Percentiles rank a stretch among this genome's conserved stretches.
Evolutionary conservation across 2,113 vertebrate genomes (phyloP).

Genomic region (Platysteira castanea): DNA sequence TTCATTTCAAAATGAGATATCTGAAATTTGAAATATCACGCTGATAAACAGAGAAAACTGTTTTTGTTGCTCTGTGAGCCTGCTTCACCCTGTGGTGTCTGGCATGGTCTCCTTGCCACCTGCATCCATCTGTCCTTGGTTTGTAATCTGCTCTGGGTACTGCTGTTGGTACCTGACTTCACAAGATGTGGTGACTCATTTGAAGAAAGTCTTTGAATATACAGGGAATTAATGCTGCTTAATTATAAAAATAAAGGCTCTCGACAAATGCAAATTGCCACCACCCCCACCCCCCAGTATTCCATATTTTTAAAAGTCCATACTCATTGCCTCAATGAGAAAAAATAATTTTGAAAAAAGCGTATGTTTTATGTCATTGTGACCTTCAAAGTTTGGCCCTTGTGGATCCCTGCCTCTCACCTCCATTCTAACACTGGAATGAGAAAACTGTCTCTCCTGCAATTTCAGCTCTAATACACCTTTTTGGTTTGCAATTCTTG

Average conservation of each 20-base stretch:
- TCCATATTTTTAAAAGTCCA: neutral
- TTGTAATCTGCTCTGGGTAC: neutral
- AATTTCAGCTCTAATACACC: neutral
- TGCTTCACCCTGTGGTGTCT: neutral
- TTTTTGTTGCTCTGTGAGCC: neutral
- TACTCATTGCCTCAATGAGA: neutral
- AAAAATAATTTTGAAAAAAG: neutral
- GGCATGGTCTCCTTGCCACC: constrained; percentile 9
- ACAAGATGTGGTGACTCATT: neutral
- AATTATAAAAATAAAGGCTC: neutral
- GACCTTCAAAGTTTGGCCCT: neutral
- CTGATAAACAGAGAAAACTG: neutral
- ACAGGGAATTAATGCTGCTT: neutral
- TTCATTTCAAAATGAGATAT: neutral
- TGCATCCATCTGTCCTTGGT: constrained; percentile 39
- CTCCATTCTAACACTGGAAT: neutral
- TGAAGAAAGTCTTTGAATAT: neutral
- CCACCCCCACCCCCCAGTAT: accelerated
- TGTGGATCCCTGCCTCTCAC: neutral
- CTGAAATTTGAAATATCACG: neutral
- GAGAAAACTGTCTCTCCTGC: neutral
- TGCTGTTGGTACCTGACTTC: neutral
- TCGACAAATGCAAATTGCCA: neutral
- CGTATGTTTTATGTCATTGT: accelerated
- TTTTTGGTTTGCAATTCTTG: neutral